Base-by-base conservation (phyloP, 1,140 invertebrate genomes). In the Drosophila cardini region DNA sequence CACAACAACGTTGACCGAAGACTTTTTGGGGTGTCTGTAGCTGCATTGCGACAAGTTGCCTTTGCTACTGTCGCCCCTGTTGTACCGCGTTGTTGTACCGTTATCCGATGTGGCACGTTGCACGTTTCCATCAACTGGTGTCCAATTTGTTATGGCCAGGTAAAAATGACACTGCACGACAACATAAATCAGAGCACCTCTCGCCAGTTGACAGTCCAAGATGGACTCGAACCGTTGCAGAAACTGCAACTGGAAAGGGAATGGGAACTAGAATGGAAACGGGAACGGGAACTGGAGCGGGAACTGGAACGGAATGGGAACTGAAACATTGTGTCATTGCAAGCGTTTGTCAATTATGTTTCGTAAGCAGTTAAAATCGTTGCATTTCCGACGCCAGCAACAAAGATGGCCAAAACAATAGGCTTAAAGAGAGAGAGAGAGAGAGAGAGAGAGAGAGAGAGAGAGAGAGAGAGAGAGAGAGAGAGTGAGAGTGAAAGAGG, bases 91-190 rank as follows among this genome's bases (percentile, higher is more conserved):
- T n/a, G n/a, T n/a, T n/a, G n/a, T 52, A 40, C n/a, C 11, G 38
- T 26, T 52, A 32, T 30, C 50, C 21, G 2, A 36, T 7, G 32
- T 18, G 15, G 52, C 52, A 55, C 52, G 52, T 64, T 32, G 42
- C 45, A 63, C 72, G 57, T 36, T 73, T 84, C 78, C 78, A 89
- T 87, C 83, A 87, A 87, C 84, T 87, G 84, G 83, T 87, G 84
- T 87, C 83, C 83, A 87, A 87, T 87, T 87, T 89, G 79, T 80
- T 87, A 89, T 80, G 79, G 83, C 72, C 84, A 83, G 83, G 80
- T 87, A 87, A 79, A 80, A 87, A 87, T 87, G 79, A 84, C 83
- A 65, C 71, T 77, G 76, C 83, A 80, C 72, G 83, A 43, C 68
- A 57, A 57, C 69, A 82, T 87, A 87, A 87, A 87, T 87, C 83